These are phyloP conservation scores for Cygnus olor DNA, from an alignment of 2,797 vertebrate genomes.

Conservation along the genomic window DNA sequence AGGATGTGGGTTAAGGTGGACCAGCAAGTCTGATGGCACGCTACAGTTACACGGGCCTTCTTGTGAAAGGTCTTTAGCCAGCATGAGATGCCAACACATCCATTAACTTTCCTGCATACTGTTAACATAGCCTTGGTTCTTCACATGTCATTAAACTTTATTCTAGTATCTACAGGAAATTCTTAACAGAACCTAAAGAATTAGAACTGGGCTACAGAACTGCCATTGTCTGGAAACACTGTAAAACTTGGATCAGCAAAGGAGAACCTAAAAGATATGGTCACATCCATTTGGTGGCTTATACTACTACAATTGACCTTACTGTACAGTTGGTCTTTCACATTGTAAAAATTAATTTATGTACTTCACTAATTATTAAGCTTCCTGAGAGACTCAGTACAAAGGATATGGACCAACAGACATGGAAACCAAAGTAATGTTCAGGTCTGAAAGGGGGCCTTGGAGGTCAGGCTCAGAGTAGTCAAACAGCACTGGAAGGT, in stretches of 20 bases:
- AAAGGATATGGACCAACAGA: neutral
- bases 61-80: neutral
- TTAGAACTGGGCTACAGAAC: neutral
- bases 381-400: neutral
- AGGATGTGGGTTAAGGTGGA: neutral
- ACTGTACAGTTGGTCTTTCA: neutral
- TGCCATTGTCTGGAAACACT: neutral
- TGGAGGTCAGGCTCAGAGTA: neutral
- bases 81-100: neutral
- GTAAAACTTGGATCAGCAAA: neutral
- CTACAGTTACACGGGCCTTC: neutral
- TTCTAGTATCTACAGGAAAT: neutral
- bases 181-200: neutral
- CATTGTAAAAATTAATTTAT: neutral
- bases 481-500: neutral
- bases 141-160: neutral
- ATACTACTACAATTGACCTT: neutral
- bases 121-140: neutral
- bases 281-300: neutral
- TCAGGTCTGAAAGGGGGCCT: neutral
- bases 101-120: neutral
- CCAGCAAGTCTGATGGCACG: neutral
- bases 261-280: neutral
- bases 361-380: neutral
- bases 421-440: neutral